Evolutionary conservation across 2,113 vertebrate genomes (phyloP), one percentile per base, ranked within the genome.

Genomic region (Tupaia chinensis): DNA sequence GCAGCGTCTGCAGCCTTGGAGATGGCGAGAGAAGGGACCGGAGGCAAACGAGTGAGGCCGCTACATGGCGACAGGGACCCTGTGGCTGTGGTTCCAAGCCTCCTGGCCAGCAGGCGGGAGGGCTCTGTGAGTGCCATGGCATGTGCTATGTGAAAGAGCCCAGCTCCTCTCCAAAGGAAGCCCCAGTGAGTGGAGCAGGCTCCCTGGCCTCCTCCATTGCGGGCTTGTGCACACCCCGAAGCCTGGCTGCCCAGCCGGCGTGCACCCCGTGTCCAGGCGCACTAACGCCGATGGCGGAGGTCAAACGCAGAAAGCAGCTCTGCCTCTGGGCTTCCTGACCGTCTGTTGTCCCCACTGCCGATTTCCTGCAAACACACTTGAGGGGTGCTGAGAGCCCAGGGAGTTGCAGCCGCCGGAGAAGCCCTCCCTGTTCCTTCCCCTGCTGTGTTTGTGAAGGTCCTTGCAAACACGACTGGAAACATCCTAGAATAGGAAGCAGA

Each of bases 401-500:
- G 92, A 70, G 16, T 29, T 68, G 25, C 74, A 53, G 66, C 69
- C 7, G 84, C 66, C 1, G 16, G 96, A 97, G 92, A 92, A 79
- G 95, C 74, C 12, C 58, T 11, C 74, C 12, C 58, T 11, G 93
- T 91, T 89, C 93, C 95, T 97, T 25, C 92, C 95, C 95, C 58
- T 16, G 89, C 94, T 96, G 79, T 97, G 89, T 97, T 98, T 97
- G 68, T 96, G 97, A 97, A 95, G 90, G 94, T 97, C 95, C 86
- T 85, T 58, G 29, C 15, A 95, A 96, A 96, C 83, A 94, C 0
- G 3, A 58, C 86, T 88, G 96, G 96, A 97, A 97, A 97, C 81
- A 80, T 79, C 97, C 93, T 95, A 94, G 96, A 94, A 98, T 95
- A 98, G 98, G 98, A 99, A 98, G 95, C 80, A 82, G 85, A 91